Evolutionary conservation across 2,113 vertebrate genomes (phyloP).

Genomic region (Nibea albiflora): DNA sequence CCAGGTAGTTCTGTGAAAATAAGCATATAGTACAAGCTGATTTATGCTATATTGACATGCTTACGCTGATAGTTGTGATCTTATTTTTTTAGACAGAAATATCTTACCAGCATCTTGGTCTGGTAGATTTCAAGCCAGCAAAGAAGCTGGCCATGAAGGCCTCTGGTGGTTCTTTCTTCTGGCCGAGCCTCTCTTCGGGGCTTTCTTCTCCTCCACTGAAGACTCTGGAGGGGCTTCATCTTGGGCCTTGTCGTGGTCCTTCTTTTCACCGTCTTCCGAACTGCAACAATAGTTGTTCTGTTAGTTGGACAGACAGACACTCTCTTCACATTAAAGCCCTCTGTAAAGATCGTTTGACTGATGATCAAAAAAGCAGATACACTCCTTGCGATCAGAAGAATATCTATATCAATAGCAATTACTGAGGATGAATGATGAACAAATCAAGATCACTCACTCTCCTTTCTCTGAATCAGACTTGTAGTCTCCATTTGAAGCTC

Average conservation of each 20-base stretch:
- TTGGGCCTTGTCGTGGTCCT: conserved; percentile 88
- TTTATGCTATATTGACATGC: neutral
- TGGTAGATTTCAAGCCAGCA: conserved; percentile 94
- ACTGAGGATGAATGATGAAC: neutral
- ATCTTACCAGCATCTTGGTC: conserved; percentile 93
- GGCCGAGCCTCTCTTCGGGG: conserved; percentile 86
- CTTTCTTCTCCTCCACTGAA: conserved; percentile 83
- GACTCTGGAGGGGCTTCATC: conserved; percentile 84
- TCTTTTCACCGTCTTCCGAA: conserved; percentile 93
- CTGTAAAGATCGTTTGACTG: neutral
- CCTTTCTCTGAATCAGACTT: conserved; percentile 93
- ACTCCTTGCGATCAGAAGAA: neutral
- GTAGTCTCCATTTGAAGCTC: conserved; percentile 83
- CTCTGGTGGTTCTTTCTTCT: conserved; percentile 89
- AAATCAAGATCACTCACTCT: conserved; percentile 88
- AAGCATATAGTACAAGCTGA: neutral
- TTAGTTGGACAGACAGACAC: neutral
- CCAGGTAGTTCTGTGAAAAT: conserved; percentile 91
- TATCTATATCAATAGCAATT: neutral
- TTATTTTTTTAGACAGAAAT: neutral
- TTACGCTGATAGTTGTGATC: neutral
- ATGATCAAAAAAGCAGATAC: neutral
- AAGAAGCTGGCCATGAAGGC: conserved; percentile 95
- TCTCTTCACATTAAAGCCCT: neutral
- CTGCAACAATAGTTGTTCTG: conserved; percentile 73